Conservation (phyloP, 2,797 vertebrate genomes). For the Acanthurus tractus region DNA sequence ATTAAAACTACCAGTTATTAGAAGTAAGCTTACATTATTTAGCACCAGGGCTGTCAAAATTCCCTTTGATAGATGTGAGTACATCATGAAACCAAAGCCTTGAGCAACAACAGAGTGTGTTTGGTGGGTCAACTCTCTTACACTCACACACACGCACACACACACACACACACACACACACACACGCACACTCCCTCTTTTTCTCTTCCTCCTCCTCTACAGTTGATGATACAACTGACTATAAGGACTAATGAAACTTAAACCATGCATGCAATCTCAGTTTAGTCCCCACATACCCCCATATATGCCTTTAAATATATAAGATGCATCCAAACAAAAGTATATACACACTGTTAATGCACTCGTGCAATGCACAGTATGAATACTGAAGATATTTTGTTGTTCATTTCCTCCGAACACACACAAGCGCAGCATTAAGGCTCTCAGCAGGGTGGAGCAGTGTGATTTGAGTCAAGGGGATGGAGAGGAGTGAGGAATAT, state of each 20-base stretch:
- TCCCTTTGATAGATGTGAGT: slow-evolving; percentile 37
- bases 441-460: slow-evolving; percentile 20
- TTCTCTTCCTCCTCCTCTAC: not conserved
- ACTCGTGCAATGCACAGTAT: not conserved
- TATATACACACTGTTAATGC: not conserved
- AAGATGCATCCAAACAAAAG: slow-evolving; percentile 12
- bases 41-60: slow-evolving; percentile 42
- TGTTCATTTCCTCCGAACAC: slow-evolving; percentile 9
- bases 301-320: too few relatives aligned
- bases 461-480: slow-evolving; percentile 10
- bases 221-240: slow-evolving; percentile 13
- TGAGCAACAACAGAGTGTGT: slow-evolving; percentile 39
- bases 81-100: slow-evolving; percentile 41
- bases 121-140: slow-evolving; percentile 27
- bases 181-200: not conserved
- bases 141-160: too few relatives aligned
- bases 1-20: slow-evolving; percentile 40
- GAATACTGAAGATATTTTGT: not conserved
- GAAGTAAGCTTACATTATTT: slow-evolving; percentile 45
- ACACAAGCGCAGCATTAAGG: not conserved
- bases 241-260: slow-evolving; percentile 34
- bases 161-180: not conserved
- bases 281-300: too few relatives aligned
- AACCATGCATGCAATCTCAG: slow-evolving; percentile 1
- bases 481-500: not conserved